Conservation (phyloP, 2,888 invertebrate species). For the Antheraea yamamai region DNA sequence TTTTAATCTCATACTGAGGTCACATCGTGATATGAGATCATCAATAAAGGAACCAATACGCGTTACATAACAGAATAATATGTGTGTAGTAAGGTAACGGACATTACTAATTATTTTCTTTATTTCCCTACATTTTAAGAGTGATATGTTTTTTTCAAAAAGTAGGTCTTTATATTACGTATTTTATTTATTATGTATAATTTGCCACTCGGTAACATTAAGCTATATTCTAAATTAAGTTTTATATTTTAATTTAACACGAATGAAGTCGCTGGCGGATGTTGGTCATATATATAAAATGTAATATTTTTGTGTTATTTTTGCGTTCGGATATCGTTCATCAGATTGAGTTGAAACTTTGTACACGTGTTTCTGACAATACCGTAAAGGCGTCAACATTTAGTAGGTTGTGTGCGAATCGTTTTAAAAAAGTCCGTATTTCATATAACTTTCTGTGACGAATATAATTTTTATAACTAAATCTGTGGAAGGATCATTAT, state of each 20-base stretch:
- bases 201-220: too few species aligned
- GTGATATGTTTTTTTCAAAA: too few species aligned
- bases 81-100: not conserved
- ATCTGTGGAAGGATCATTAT: too few species aligned
- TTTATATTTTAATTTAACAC: too few species aligned
- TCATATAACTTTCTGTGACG: too few species aligned
- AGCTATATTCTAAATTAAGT: too few species aligned
- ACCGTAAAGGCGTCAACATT: not conserved
- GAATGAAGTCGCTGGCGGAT: too few species aligned
- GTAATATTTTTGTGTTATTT: not conserved
- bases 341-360: not conserved
- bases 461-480: too few species aligned
- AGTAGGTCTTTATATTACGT: too few species aligned
- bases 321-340: not conserved
- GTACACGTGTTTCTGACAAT: not conserved
- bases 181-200: too few species aligned
- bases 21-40: constrained; percentile 9
- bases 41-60: not conserved
- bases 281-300: not conserved
- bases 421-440: not conserved
- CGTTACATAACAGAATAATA: not conserved
- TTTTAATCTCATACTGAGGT: constrained; percentile 6
- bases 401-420: not conserved
- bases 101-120: not conserved
- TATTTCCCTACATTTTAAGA: too few species aligned